A percentile compares a stretch with the other conserved stretches of the same genome.
Evolutionary conservation across 2,797 vertebrate genomes (phyloP).

Genomic region (Spea hammondii): DNA sequence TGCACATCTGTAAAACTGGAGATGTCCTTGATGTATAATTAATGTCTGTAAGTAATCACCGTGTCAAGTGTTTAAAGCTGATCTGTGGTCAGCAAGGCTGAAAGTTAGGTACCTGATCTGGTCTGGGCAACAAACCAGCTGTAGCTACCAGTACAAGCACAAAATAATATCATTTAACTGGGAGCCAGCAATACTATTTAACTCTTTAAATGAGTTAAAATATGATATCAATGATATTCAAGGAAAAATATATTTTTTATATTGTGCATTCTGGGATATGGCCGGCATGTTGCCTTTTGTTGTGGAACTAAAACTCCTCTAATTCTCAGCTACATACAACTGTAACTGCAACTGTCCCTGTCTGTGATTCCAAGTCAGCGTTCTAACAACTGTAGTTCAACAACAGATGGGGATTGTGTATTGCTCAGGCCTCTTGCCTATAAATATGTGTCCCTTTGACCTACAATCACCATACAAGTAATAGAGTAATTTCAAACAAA

Average conservation of each 20-base stretch:
- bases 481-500: background rate
- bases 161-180: background rate
- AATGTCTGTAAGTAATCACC: background rate
- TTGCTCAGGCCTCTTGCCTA: no score
- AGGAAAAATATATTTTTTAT: no score
- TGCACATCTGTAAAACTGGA: background rate
- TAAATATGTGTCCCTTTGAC: no score
- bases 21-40: background rate
- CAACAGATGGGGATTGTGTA: no score
- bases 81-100: background rate
- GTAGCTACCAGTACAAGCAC: background rate
- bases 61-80: conserved; percentile 7
- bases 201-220: no score
- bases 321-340: background rate
- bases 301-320: background rate
- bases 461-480: background rate
- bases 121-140: background rate
- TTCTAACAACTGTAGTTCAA: no score
- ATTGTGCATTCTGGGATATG: no score
- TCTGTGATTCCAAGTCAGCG: no score
- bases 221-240: no score
- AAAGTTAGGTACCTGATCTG: background rate
- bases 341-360: no score
- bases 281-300: background rate
- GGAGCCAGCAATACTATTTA: no score